Percentiles rank a stretch among this genome's conserved stretches.
phyloP scores from a whole-genome alignment of 2,888 invertebrate genomes.

The Rhamnusium bicolor region DNA sequence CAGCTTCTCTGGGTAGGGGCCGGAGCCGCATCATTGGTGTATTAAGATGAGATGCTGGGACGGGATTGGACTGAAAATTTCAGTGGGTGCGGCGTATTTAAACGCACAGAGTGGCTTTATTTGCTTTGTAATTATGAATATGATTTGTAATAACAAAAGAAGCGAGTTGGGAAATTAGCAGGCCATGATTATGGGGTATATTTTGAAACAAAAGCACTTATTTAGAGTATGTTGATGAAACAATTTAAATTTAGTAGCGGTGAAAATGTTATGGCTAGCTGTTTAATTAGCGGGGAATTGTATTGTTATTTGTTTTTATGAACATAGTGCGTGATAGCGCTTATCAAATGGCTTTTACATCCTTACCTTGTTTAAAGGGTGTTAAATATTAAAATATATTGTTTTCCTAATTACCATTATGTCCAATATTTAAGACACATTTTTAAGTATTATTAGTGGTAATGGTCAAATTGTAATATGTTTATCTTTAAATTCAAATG shows the following conservation, averaged over 20 bases:
- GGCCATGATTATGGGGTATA: constrained; percentile 68
- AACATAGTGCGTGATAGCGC: constrained; percentile 33
- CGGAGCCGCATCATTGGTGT: constrained; percentile 54
- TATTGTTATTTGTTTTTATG: constrained; percentile 58
- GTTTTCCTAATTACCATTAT: not conserved
- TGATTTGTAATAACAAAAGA: constrained; percentile 71
- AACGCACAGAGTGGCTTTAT: constrained; percentile 63
- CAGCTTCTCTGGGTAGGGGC: constrained; percentile 51
- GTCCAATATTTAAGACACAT: no score
- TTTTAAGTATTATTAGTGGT: no score
- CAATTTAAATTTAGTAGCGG: constrained; percentile 70
- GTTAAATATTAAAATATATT: constrained; percentile 28
- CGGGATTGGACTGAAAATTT: constrained; percentile 50
- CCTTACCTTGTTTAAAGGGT: constrained; percentile 11
- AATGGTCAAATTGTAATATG: no score
- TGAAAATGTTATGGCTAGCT: constrained; percentile 65
- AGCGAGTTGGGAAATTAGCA: constrained; percentile 69
- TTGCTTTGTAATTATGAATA: constrained; percentile 73
- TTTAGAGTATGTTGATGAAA: constrained; percentile 68
- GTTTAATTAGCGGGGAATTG: constrained; percentile 64
- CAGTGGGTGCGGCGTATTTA: constrained; percentile 55
- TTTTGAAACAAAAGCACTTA: constrained; percentile 68
- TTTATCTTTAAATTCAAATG: no score
- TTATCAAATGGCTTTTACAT: constrained; percentile 24
- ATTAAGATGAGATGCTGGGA: constrained; percentile 23